Conservation (phyloP, 2,888 invertebrate genomes). For the Daptonema setosum region DNA sequence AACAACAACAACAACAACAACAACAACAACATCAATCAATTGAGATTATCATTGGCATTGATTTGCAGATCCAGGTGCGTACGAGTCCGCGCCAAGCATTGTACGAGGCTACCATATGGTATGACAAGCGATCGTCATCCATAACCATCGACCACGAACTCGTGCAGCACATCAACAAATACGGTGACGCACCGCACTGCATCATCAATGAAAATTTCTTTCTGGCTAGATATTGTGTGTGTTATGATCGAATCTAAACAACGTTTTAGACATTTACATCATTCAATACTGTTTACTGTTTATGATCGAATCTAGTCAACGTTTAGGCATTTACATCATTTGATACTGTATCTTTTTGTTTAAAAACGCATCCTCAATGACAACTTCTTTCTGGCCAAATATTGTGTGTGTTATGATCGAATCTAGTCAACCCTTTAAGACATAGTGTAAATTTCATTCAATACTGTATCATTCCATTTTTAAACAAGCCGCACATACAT, state of each 20-base stretch:
- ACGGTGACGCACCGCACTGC: slow-evolving; percentile 58
- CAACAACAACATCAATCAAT: no score
- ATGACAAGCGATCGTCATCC: not conserved
- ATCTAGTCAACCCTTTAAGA: no score
- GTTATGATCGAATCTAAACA: slow-evolving; percentile 19
- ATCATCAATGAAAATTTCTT: slow-evolving; percentile 38
- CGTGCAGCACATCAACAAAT: slow-evolving; percentile 57
- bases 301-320: no score
- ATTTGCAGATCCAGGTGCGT: not conserved
- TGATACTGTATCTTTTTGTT: no score
- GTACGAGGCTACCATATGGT: not conserved
- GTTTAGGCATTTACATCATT: no score
- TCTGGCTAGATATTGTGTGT: slow-evolving; percentile 23
- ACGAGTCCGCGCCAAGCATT: not conserved
- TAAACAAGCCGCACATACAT: no score
- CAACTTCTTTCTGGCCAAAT: slow-evolving; percentile 26
- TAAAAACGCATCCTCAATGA: slow-evolving; percentile 47
- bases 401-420: slow-evolving; percentile 23
- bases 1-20: no score
- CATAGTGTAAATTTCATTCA: no score
- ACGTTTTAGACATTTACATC: no score
- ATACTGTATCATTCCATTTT: no score
- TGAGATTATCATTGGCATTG: not conserved
- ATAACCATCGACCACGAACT: slow-evolving; percentile 41
- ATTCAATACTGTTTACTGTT: no score